These are phyloP conservation scores for Synchiropus splendidus DNA, from an alignment of 2,113 vertebrate genomes.

Conservation along the genomic window DNA sequence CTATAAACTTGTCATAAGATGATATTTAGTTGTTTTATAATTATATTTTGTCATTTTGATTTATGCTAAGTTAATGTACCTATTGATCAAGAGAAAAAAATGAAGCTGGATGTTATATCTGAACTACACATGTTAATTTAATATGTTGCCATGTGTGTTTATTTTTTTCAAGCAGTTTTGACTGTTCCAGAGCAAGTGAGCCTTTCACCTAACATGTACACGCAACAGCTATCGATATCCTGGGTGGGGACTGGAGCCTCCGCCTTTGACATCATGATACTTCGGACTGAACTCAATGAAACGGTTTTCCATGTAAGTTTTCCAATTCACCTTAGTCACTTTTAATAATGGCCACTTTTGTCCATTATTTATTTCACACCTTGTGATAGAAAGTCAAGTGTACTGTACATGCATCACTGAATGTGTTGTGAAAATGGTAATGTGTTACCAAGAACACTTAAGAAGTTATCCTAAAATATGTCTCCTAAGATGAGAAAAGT, in stretches of 20 bases:
- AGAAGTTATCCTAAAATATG: too few species aligned
- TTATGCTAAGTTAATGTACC: too few species aligned
- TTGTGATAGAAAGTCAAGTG: too few species aligned
- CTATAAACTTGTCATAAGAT: too few species aligned
- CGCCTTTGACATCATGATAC: conserved; percentile 58
- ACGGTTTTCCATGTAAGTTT: conserved; percentile 58
- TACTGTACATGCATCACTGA: background rate
- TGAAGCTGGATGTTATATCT: too few species aligned
- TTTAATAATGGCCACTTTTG: too few species aligned
- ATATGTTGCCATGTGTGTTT: background rate
- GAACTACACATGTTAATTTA: background rate
- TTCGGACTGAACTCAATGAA: conserved; percentile 57
- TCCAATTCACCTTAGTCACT: too few species aligned
- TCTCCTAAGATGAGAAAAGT: too few species aligned
- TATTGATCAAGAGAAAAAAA: too few species aligned
- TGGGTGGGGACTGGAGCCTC: conserved; percentile 50
- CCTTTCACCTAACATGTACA: conserved; percentile 12
- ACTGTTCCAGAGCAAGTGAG: conserved; percentile 46
- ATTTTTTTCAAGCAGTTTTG: conserved; percentile 20
- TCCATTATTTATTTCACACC: too few species aligned
- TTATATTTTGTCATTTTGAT: too few species aligned
- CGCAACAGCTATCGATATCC: conserved; percentile 51
- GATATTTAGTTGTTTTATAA: too few species aligned
- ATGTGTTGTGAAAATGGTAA: background rate
- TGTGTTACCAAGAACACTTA: background rate